phyloP scores from a whole-genome alignment of 2,888 invertebrate genomes.

The Ptychoptera contaminata region DNA sequence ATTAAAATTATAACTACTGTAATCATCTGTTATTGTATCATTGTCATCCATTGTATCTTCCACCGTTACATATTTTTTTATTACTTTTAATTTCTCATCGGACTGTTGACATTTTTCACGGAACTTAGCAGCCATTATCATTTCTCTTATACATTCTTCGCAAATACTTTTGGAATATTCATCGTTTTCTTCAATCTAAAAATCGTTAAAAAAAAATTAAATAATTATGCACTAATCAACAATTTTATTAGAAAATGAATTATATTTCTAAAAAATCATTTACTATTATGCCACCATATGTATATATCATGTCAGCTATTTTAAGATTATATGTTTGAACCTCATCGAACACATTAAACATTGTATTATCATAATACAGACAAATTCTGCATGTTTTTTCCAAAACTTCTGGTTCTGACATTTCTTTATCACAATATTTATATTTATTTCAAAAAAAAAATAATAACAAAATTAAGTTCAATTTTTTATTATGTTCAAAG shows the following conservation, averaged over 20 bases:
- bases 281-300: constrained; percentile 20
- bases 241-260: neutral
- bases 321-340: constrained; percentile 21
- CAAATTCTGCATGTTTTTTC: constrained; percentile 24
- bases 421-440: constrained; percentile 6
- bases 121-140: constrained; percentile 23
- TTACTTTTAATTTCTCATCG: constrained; percentile 13
- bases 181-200: constrained; percentile 18
- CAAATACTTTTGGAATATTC: constrained; percentile 23
- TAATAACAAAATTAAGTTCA: no score
- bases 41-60: neutral
- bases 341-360: constrained; percentile 23
- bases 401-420: constrained; percentile 10
- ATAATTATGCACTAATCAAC: neutral
- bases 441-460: no score
- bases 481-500: no score
- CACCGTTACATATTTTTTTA: neutral
- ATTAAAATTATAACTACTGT: neutral
- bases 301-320: constrained; percentile 18
- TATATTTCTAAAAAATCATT: no score
- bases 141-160: constrained; percentile 23
- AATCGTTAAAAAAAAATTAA: neutral
- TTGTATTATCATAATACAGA: constrained; percentile 19
- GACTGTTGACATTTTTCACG: constrained; percentile 21
- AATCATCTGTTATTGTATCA: neutral